Evolutionary conservation across 2,113 vertebrate species (phyloP).

Genomic region (Caretta caretta): DNA sequence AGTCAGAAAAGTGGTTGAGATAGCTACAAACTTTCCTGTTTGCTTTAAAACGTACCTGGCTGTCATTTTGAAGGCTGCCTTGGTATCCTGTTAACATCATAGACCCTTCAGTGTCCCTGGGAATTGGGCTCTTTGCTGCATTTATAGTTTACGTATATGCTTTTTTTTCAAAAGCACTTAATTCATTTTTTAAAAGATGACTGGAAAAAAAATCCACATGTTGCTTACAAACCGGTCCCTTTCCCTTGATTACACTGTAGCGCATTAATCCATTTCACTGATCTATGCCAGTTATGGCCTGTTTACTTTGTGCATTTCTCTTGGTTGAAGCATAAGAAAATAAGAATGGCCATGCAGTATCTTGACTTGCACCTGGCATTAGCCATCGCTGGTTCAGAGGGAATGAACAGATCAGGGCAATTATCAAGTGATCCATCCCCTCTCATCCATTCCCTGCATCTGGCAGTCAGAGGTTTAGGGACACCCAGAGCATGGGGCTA

Average conservation of each 20-base stretch:
- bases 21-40: neutral
- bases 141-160: no score
- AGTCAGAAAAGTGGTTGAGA: neutral
- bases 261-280: neutral
- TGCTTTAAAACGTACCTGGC: neutral
- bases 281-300: neutral
- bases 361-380: no score
- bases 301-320: neutral
- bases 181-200: neutral
- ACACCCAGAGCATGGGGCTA: no score
- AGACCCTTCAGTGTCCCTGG: fast-evolving
- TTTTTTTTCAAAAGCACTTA: no score
- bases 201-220: fast-evolving
- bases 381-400: no score
- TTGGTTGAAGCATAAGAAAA: neutral
- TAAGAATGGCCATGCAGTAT: no score
- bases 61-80: neutral
- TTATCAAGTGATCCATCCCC: no score
- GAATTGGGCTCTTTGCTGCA: no score
- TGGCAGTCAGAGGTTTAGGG: no score
- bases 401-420: no score
- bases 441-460: no score
- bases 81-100: neutral
- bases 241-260: neutral
- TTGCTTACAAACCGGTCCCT: neutral